Conservation (phyloP, 2,888 invertebrate species). For the Fragum sueziense region DNA sequence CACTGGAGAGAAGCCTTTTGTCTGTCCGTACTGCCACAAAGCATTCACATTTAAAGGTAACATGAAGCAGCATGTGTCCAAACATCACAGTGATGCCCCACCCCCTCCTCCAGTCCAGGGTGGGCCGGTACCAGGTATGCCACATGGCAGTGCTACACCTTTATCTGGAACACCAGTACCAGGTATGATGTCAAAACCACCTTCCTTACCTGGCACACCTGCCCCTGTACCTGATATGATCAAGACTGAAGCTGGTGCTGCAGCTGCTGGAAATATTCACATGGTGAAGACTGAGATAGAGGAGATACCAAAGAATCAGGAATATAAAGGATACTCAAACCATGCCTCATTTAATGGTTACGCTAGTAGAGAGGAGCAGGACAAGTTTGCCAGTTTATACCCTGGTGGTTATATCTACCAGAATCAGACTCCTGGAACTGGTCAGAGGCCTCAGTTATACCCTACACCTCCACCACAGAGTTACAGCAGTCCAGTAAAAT, state of each 20-base stretch:
- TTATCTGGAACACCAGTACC: neutral
- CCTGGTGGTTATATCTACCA: constrained; percentile 46
- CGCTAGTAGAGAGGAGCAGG: constrained; percentile 35
- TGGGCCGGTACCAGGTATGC: neutral
- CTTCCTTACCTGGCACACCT: neutral
- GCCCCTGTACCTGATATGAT: neutral
- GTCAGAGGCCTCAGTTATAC: constrained; percentile 41
- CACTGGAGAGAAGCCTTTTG: constrained; percentile 55
- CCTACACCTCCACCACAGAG: constrained; percentile 51
- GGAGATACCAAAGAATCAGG: constrained; percentile 40
- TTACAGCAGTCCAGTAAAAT: constrained; percentile 47
- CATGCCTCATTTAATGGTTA: constrained; percentile 24
- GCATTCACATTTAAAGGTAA: constrained; percentile 56
- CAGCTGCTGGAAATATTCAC: constrained; percentile 2
- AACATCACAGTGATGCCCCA: constrained; percentile 46
- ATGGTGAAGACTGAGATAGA: neutral
- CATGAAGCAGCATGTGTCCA: constrained; percentile 53
- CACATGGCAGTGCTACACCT: neutral
- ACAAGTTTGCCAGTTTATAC: constrained; percentile 50
- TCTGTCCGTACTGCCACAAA: constrained; percentile 46
- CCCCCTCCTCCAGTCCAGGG: neutral
- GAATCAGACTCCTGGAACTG: constrained; percentile 33
- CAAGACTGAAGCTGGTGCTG: neutral
- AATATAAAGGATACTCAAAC: constrained; percentile 53
- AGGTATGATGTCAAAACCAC: neutral